These are phyloP conservation scores for Coptotermes formosanus DNA, from an alignment of 1,140 invertebrate species.

Conservation along the genomic window DNA sequence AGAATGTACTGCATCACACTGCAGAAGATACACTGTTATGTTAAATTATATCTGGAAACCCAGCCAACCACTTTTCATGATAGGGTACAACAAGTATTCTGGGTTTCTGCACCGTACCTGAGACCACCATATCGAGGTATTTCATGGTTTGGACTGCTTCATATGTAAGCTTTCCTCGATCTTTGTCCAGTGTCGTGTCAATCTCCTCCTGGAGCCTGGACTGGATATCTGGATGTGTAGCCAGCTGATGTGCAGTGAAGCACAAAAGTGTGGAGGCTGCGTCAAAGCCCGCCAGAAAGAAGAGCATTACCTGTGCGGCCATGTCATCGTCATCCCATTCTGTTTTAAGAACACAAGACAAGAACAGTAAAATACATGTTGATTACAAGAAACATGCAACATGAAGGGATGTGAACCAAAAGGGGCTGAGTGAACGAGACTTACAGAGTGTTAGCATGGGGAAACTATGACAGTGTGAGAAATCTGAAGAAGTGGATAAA, in stretches of 20 bases:
- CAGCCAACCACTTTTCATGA: too few species aligned
- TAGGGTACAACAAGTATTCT: too few species aligned
- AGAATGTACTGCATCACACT: too few species aligned
- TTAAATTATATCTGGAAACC: too few species aligned
- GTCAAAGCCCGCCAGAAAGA: constrained; percentile 50
- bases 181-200: constrained; percentile 34
- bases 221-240: constrained; percentile 50
- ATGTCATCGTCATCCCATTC: constrained; percentile 41
- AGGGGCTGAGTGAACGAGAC: too few species aligned
- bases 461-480: too few species aligned
- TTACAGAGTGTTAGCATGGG: too few species aligned
- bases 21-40: too few species aligned
- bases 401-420: too few species aligned
- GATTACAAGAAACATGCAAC: too few species aligned
- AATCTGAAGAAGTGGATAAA: too few species aligned
- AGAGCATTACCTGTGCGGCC: constrained; percentile 40
- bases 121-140: constrained; percentile 30
- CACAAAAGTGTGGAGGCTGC: constrained; percentile 48
- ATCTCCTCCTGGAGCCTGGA: constrained; percentile 48
- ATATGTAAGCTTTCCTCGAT: constrained; percentile 21
- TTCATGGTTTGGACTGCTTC: constrained; percentile 13
- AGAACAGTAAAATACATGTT: neutral
- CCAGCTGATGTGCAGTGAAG: constrained; percentile 49
- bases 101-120: neutral
- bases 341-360: neutral